Conservation (phyloP, 2,888 invertebrate genomes). For the Agrochola litura region DNA sequence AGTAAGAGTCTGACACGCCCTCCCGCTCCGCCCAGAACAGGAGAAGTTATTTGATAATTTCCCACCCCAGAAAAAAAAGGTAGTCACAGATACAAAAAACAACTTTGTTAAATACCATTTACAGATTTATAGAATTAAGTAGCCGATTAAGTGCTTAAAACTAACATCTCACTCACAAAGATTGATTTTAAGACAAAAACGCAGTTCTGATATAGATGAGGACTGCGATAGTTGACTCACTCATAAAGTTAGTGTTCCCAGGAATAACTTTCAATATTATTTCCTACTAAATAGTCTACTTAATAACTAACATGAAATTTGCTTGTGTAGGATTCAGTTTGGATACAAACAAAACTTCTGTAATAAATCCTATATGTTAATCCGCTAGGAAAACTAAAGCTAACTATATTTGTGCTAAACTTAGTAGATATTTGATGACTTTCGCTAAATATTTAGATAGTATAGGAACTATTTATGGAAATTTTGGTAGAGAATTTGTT, state of each 20-base stretch:
- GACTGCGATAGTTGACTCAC: too few species aligned
- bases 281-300: slow-evolving; percentile 6
- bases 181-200: too few species aligned
- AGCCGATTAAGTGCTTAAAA: too few species aligned
- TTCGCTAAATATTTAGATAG: slow-evolving; percentile 21
- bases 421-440: slow-evolving; percentile 12
- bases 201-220: too few species aligned
- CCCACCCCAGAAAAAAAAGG: too few species aligned
- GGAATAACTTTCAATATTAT: not conserved
- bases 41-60: too few species aligned
- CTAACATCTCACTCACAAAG: too few species aligned
- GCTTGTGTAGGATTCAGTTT: slow-evolving; percentile 40
- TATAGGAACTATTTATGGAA: slow-evolving; percentile 11
- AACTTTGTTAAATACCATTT: too few species aligned
- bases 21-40: too few species aligned
- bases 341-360: slow-evolving; percentile 49
- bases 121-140: too few species aligned
- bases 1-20: too few species aligned
- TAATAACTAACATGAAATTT: slow-evolving; percentile 27
- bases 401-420: slow-evolving; percentile 21
- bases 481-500: not conserved
- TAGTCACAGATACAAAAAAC: too few species aligned
- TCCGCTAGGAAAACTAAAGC: slow-evolving; percentile 45
- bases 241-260: not conserved
- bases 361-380: slow-evolving; percentile 58